Base-by-base conservation (phyloP, 2,113 vertebrate genomes). In the Sorex araneus region DNA sequence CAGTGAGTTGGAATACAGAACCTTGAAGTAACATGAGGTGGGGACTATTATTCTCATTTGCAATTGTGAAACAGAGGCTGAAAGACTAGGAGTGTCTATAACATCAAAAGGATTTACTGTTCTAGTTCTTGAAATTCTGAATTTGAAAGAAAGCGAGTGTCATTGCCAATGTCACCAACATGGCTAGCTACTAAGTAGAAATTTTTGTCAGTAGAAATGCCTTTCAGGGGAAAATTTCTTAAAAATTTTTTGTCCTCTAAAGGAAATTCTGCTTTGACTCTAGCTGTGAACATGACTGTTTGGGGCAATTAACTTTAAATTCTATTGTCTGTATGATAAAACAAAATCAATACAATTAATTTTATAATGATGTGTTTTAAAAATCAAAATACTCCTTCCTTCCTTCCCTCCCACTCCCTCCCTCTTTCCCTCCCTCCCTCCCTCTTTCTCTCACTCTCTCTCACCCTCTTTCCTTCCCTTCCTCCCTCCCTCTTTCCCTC, bases 201-300 rank as follows among this genome's bases (percentile, higher is more conserved):
- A 40, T 78, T 27, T 9, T 71, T 76, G 54, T 25, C 18, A 60
- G 16, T 25, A 1, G 28, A 74, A 54, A 54, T 16, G 8, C 18
- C 21, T 81, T 95, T 74, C n/a, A 88, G 25, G 16, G 4, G 45
- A 4, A 36, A 83, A 76, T 36, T 6, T 0, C 36, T 70, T 8
- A 66, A 21, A 3, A 4, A 21, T 45, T 6, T 34, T 36, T 36
- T 23, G 2, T 0, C 2, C 18, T 1, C 8, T 2, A 57, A 75
- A 71, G 60, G 3, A n/a, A 36, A 45, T 63, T 7, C 77, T 70
- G 3, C 77, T 54, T 91, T 67, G 18, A 0, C 50, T 87, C 34
- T 50, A 21, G 13, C 60, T 67, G 3, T 32, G 40, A 45, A 45
- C 5, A 79, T 57, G 27, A 28, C 2, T 6, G 40, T 15, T 54